Evolutionary conservation across 2,888 invertebrate species (phyloP), one percentile per base, ranked within the genome.

Genomic region (Sphinx pinastri): DNA sequence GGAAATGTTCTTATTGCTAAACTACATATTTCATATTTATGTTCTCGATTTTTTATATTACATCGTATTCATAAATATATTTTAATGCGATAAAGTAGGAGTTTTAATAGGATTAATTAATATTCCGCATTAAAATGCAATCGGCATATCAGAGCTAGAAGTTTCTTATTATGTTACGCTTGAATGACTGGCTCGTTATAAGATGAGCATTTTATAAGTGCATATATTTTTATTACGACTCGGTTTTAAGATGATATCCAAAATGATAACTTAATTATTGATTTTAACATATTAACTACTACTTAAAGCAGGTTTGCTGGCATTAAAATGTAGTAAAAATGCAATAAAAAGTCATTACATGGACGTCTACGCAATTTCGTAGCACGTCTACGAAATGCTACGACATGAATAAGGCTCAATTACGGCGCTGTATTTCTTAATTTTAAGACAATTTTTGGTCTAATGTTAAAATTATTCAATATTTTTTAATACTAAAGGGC

Each of bases 341-440:
- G 74, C 66, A 71, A 70, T 68, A 55, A 70, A 73, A 55, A 68
- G 63, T 58, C 52, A 60, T 69, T 72, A 73, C 70, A 73, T 54
- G 68, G 71, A 54, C 69, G 72, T 77, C 91, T 91, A 92, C 92
- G 87, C 75, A 71, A 72, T 75, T 73, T 83, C 89, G 91, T 92
- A 91, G 91, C 82, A n/a, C 71, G 77, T 75, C 92, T 92, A 92
- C 92, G 91, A 80, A 77, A 73, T 77, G 88, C 92, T 91, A 91
- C 91, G 87, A 49, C 25, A 25, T n/a, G 60, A 47, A 63, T 63
- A 67, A 55, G 59, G 63, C 55, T 68, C 52, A 54, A 69, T 63
- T 45, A 63, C 54, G 45, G 25, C 47, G 19, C 47, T 19, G 60
- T 63, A 63, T 63, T 63, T 12, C 16, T 45, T 63, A 63, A 49